Base-by-base conservation (phyloP, 1,140 invertebrate genomes). In the Grapholita molesta region DNA sequence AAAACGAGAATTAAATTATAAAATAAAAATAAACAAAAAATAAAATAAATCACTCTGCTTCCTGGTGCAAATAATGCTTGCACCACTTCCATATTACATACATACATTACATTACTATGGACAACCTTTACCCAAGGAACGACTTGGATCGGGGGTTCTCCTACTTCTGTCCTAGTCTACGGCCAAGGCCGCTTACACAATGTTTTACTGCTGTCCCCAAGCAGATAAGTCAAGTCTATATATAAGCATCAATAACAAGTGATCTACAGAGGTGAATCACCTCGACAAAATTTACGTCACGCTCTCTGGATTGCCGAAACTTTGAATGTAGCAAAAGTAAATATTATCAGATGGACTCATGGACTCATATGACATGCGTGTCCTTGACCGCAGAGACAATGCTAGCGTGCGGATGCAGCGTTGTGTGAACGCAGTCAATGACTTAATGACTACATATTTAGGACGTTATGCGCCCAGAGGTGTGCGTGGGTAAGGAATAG, bases 351-450 rank as follows among this genome's bases (percentile, higher is more conserved):
- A 61, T 61, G 55, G 21, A 61, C 55, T 61, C 28, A 61, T 25
- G 55, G 55, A 61, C 55, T 25, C 53, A 61, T 28, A 28, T 42
- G 38, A 70, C 57, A 67, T 64, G 21, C 55, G 61, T 75, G 78
- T 57, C 80, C 82, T 82, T 84, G 82, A 84, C 78, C 80, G 71
- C 55, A 74, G 18, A 18, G 57, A 83, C 80, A 84, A 84, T 84
- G 35, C 33, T 72, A 42, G 72, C 73, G 73, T 78, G 73, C 48
- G 66, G 68, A 77, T 70, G 74, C 68, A 38, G 67, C 33, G 4
- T 25, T 76, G 72, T 76, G 78, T 68, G 74, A 74, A 73, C 68
- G 52, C 67, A 28, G 66, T 74, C 70, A 61, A 32, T 32, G 24
- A 28, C 12, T 69, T 72, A 38, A 68, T 71, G 25, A 35, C n/a